A percentile compares a stretch with the other conserved stretches of the same genome.
Conservation (phyloP, 2,888 invertebrate genomes). For the Bibio marci region DNA sequence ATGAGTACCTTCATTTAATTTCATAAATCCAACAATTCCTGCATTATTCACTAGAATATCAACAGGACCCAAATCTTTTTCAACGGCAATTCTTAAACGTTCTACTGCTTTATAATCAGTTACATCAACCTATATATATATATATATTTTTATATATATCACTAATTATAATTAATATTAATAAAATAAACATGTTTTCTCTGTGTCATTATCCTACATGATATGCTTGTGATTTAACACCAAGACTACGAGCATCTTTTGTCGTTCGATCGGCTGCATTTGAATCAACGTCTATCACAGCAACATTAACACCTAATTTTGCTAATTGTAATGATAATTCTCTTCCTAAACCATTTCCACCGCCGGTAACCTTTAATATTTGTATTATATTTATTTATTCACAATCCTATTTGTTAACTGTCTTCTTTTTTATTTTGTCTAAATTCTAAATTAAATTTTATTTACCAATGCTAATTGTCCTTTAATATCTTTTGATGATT, state of each 20-base stretch:
- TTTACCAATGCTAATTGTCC: constrained; percentile 11
- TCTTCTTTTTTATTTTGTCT: too few species aligned
- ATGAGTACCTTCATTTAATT: constrained; percentile 23
- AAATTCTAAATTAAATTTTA: constrained; percentile 15
- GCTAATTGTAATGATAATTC: constrained; percentile 28
- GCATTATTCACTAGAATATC: constrained; percentile 32
- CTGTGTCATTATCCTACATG: too few species aligned
- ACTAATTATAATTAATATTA: too few species aligned
- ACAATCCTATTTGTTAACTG: constrained; percentile 15
- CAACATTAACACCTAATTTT: constrained; percentile 26
- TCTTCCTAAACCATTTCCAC: constrained; percentile 30
- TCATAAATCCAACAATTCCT: constrained; percentile 26
- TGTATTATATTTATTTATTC: constrained; percentile 11
- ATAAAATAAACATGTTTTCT: too few species aligned
- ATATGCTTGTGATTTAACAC: constrained; percentile 23
- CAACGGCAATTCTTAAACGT: constrained; percentile 22
- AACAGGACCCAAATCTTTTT: constrained; percentile 26
- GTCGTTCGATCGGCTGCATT: constrained; percentile 25
- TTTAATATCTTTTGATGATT: not conserved
- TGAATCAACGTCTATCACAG: constrained; percentile 25
- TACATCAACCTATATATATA: too few species aligned
- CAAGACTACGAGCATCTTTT: constrained; percentile 17
- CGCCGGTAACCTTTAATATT: constrained; percentile 29
- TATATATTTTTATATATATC: too few species aligned
- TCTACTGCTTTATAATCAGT: constrained; percentile 25